phyloP scores from a whole-genome alignment of 2,797 vertebrate genomes.

The Pantherophis vulpinus region DNA sequence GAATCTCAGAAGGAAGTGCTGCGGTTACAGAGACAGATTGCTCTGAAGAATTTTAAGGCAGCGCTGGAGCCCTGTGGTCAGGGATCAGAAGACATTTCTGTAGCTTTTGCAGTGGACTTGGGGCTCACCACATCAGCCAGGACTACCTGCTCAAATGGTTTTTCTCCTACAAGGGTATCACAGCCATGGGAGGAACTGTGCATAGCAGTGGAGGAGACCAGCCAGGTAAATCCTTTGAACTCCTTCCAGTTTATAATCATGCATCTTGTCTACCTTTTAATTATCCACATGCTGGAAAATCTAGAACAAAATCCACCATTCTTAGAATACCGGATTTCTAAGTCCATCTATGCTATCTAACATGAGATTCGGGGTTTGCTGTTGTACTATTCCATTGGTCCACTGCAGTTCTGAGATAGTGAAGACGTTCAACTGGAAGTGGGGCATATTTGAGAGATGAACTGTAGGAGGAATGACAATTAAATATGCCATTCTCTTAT shows the following conservation, averaged over 20 bases:
- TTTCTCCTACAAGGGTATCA: neutral
- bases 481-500: neutral
- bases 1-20: constrained; percentile 95
- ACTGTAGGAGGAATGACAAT: neutral
- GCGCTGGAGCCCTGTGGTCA: constrained; percentile 30
- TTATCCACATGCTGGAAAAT: neutral
- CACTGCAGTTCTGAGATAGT: neutral
- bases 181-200: neutral
- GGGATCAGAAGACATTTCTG: neutral
- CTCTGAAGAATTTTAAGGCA: constrained; percentile 76
- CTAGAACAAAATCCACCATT: neutral
- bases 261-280: neutral
- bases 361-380: neutral
- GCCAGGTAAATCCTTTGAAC: constrained; percentile 55
- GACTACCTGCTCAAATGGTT: neutral
- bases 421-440: neutral
- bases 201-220: neutral
- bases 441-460: neutral
- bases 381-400: neutral
- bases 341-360: neutral
- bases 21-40: constrained; percentile 92
- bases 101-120: accelerated
- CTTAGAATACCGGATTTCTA: neutral
- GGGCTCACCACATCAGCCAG: accelerated
- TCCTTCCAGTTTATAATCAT: neutral